These are phyloP conservation scores for Gallirallus australis DNA, from an alignment of 2,797 vertebrate species.

Conservation along the genomic window DNA sequence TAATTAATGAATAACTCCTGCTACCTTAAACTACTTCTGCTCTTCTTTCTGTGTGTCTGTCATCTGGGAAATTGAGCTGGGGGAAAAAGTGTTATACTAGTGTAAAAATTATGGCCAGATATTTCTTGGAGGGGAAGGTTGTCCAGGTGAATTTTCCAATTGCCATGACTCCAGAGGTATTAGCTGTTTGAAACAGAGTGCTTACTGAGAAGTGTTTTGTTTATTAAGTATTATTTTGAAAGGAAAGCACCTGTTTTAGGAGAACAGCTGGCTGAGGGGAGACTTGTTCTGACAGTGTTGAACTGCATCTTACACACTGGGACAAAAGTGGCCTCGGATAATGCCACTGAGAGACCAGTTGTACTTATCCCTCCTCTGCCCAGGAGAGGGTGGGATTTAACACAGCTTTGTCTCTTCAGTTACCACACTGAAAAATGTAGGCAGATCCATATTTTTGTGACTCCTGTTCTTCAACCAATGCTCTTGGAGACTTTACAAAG, in stretches of 20 bases:
- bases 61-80: background rate
- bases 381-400: background rate
- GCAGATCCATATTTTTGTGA: background rate
- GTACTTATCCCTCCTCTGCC: background rate
- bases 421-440: background rate
- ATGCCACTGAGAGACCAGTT: background rate
- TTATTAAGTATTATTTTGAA: background rate
- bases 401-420: background rate
- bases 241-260: background rate
- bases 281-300: background rate
- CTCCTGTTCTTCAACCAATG: background rate
- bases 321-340: background rate
- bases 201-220: background rate
- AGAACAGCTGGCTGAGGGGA: background rate
- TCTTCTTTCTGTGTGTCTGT: background rate
- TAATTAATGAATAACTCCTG: background rate
- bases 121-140: background rate
- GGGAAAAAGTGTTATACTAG: background rate
- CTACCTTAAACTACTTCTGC: background rate
- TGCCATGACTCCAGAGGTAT: background rate
- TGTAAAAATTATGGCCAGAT: background rate
- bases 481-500: background rate
- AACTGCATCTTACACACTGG: fast-evolving
- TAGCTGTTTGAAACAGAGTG: background rate
- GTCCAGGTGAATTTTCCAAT: background rate